Conservation (phyloP, 2,113 vertebrate species). For the Hypanus sabinus region DNA sequence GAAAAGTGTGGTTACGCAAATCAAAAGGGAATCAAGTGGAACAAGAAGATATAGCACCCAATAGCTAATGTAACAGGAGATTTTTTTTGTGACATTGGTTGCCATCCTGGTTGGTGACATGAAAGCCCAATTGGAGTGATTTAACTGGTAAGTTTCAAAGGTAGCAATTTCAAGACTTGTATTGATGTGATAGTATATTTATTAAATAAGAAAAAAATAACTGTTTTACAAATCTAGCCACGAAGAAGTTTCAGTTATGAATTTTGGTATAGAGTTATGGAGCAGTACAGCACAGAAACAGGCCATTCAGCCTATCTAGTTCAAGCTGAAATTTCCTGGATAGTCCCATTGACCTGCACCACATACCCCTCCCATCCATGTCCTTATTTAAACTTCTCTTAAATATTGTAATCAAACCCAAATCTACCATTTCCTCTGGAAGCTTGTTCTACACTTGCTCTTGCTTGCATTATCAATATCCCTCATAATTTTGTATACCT, state of each 20-base stretch:
- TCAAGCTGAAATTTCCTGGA: too few relatives aligned
- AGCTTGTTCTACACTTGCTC: too few relatives aligned
- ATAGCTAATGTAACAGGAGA: neutral
- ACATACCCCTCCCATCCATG: too few relatives aligned
- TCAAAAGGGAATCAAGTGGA: neutral
- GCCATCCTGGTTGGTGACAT: neutral
- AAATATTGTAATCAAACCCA: too few relatives aligned
- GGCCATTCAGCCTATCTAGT: too few relatives aligned
- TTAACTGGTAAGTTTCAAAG: neutral
- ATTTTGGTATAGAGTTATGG: neutral
- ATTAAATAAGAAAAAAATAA: neutral
- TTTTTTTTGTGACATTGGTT: neutral
- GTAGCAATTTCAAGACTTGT: neutral
- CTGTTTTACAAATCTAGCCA: neutral
- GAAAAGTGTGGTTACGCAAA: neutral
- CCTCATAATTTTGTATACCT: too few relatives aligned
- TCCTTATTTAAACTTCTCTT: too few relatives aligned
- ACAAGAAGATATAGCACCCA: too few relatives aligned
- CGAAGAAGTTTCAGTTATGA: neutral
- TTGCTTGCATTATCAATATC: too few relatives aligned
- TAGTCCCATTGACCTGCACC: too few relatives aligned
- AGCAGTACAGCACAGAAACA: too few relatives aligned
- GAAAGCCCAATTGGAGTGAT: neutral
- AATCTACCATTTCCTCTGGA: too few relatives aligned
- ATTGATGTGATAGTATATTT: neutral